A percentile compares a stretch with the other conserved stretches of the same genome.
phyloP scores from a whole-genome alignment of 2,113 vertebrate genomes.

The Mionectes macconnelli region DNA sequence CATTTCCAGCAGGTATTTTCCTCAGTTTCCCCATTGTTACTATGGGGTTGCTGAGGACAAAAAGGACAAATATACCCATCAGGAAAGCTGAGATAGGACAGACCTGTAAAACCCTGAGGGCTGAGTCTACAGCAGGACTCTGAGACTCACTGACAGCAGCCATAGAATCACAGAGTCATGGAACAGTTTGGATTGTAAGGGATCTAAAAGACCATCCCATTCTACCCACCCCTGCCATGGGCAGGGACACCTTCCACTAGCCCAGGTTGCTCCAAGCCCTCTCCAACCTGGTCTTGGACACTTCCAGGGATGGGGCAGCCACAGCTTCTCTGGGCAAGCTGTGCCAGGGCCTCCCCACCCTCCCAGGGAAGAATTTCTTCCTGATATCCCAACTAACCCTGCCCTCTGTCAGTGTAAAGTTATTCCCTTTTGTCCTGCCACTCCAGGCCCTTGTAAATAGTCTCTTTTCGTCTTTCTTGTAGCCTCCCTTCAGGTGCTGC shows the following conservation, averaged over 20 bases:
- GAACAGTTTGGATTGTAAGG: background rate
- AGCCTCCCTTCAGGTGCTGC: background rate
- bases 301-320: background rate
- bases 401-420: background rate
- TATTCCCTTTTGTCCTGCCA: background rate
- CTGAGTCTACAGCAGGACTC: background rate
- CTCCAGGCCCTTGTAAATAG: background rate
- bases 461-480: background rate
- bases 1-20: background rate
- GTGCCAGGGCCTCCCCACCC: background rate
- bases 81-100: background rate
- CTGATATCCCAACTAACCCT: background rate
- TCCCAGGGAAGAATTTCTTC: background rate
- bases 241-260: background rate
- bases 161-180: background rate
- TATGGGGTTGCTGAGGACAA: background rate
- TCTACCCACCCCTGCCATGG: background rate
- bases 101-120: background rate
- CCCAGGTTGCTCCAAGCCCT: fast-evolving
- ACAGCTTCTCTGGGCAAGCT: background rate
- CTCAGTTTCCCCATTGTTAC: background rate
- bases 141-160: background rate
- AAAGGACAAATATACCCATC: background rate
- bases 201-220: background rate
- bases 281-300: fast-evolving